Percentiles rank a stretch among this genome's conserved stretches.
phyloP scores from a whole-genome alignment of 2,113 vertebrate species.

The Lycaon pictus region DNA sequence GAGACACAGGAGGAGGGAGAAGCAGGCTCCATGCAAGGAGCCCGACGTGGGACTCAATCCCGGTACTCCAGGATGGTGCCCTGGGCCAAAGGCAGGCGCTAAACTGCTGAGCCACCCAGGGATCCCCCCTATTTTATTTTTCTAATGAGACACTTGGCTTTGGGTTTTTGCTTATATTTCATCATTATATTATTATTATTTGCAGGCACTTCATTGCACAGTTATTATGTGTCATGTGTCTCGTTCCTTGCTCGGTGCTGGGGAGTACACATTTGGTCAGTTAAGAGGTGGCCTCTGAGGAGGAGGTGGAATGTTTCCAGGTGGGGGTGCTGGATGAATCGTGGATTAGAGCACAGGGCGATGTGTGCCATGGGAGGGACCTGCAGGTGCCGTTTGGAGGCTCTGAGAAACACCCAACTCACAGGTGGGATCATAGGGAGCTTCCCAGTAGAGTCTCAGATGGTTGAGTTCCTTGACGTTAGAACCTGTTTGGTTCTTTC shows the following conservation, averaged over 20 bases:
- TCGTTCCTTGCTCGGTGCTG: not conserved
- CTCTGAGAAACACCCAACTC: not conserved
- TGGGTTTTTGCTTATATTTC: not conserved
- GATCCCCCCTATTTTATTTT: not conserved
- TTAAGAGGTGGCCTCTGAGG: not conserved
- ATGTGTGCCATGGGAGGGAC: not conserved
- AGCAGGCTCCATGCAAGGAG: no score
- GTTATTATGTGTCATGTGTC: not conserved
- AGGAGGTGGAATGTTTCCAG: not conserved
- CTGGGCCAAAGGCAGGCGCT: no score
- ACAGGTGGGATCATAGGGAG: not conserved
- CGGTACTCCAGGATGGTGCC: no score
- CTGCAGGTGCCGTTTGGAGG: not conserved
- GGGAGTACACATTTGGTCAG: not conserved
- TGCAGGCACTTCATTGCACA: not conserved
- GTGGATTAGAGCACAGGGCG: rapidly evolving
- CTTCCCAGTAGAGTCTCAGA: not conserved
- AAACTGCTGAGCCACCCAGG: no score
- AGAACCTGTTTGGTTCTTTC: not conserved
- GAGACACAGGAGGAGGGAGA: no score
- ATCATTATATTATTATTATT: not conserved
- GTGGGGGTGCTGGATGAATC: no score
- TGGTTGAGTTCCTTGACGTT: not conserved
- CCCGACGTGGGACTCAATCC: no score
- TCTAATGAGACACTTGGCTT: not conserved